These are phyloP conservation scores for Pyxicephalus adspersus DNA, from an alignment of 2,113 vertebrate species.

Conservation along the genomic window DNA sequence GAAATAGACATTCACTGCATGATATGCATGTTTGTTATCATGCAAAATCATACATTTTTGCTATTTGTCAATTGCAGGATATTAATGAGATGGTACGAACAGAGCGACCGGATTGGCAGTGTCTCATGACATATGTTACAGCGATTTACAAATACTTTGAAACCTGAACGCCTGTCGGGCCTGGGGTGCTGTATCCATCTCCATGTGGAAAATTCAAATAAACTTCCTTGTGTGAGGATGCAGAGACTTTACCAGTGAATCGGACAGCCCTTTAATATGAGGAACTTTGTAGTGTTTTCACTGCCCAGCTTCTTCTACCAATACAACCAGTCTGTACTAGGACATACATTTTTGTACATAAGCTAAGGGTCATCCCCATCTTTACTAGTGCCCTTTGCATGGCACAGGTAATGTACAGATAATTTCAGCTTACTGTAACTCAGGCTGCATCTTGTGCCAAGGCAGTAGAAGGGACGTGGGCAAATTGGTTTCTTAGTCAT, in stretches of 20 bases:
- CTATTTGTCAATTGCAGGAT: conserved; percentile 75
- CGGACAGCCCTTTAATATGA: background rate
- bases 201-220: conserved; percentile 1
- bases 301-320: background rate
- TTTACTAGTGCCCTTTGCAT: background rate
- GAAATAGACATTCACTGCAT: background rate
- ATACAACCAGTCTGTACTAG: background rate
- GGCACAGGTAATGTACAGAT: background rate
- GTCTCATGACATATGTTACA: conserved; percentile 94
- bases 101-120: conserved; percentile 94
- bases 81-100: conserved; percentile 95
- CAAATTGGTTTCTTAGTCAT: background rate
- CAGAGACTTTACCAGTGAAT: background rate
- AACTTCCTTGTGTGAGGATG: background rate
- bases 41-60: background rate
- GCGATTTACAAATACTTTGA: conserved; percentile 99
- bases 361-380: conserved; percentile 18
- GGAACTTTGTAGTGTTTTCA: background rate
- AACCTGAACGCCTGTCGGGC: conserved; percentile 77
- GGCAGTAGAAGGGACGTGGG: background rate
- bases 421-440: conserved; percentile 4
- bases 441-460: conserved; percentile 28
- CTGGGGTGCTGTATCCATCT: conserved; percentile 46
- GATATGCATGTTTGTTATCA: background rate
- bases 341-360: background rate